These are phyloP conservation scores for Ericerus pela DNA, from an alignment of 1,140 invertebrate genomes.

Conservation along the genomic window DNA sequence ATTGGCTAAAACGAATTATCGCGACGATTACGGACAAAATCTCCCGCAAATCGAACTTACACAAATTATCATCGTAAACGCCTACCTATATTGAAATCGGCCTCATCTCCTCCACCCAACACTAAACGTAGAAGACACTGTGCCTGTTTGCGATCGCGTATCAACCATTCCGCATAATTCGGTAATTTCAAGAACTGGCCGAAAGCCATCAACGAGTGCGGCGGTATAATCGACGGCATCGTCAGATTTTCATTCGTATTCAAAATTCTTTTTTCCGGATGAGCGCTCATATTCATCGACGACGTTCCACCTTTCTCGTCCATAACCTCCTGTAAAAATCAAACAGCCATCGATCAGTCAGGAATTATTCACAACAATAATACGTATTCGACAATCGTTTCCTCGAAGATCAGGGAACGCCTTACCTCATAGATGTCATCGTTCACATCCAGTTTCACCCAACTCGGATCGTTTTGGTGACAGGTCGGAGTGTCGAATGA, in stretches of 20 bases:
- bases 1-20: slow-evolving; percentile 73
- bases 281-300: slow-evolving; percentile 26
- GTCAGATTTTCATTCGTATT: neutral
- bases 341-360: no score
- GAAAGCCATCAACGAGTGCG: slow-evolving; percentile 78
- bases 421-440: slow-evolving; percentile 56
- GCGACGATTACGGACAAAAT: slow-evolving; percentile 74
- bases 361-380: no score
- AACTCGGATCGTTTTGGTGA: slow-evolving; percentile 41
- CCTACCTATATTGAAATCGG: slow-evolving; percentile 50
- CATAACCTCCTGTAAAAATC: no score
- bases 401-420: no score
- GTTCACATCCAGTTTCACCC: slow-evolving; percentile 59
- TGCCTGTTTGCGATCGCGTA: slow-evolving; percentile 66
- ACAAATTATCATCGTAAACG: slow-evolving; percentile 63
- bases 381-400: no score
- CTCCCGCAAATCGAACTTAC: slow-evolving; percentile 64
- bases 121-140: slow-evolving; percentile 70
- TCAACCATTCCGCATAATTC: slow-evolving; percentile 72
- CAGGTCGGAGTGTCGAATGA: slow-evolving; percentile 32
- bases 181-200: slow-evolving; percentile 73
- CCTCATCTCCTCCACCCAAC: slow-evolving; percentile 77
- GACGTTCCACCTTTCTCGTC: slow-evolving; percentile 16
- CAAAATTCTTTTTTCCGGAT: neutral
- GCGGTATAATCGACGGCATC: slow-evolving; percentile 44